Base-by-base conservation (phyloP, 2,797 vertebrate genomes). In the Ficedula albicollis region DNA sequence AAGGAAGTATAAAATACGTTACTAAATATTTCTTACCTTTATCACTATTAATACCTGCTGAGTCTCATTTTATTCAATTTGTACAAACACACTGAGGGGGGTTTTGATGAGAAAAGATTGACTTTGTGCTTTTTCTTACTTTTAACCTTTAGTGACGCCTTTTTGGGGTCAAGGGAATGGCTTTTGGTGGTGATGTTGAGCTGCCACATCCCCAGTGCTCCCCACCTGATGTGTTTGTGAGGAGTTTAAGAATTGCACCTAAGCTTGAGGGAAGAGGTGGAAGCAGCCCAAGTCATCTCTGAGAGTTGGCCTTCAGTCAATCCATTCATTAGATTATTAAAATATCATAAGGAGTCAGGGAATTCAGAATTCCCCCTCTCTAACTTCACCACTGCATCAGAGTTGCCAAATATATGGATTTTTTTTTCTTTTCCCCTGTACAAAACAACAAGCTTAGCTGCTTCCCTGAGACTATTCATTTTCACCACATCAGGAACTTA, bases 401-500 rank as follows among this genome's bases (percentile, higher is more conserved):
- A 52, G 27, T 74, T 95, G 49, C 86, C 92, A 84, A 89, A 93
- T 89, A 67, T 1, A 44, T 26, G n/a, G 62, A 11, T 4, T n/a
- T 46, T 84, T 49, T 41, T 44, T 39, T 19, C 10, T 27, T 4
- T 4, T 0, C 6, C 25, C 13, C 23, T 0, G 0, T 15, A 58
- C 64, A 67, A 88, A 94, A 87, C 89, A 95, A 96, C 89, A 92
- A 86, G 70, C 79, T 76, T 88, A 58, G 87, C 89, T 88, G 70
- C 73, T 91, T 92, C 87, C 63, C 66, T 63, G 87, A 91, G 95
- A 91, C 55, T 91, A 89, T 96, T 96, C 91, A 66, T 95, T 96
- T 96, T 95, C 89, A 94, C 87, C 87, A 91, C 89, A 88, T 96
- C 94, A 97, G 95, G 87, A 96, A 89, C 92, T 94, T 92, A 96